phyloP scores from a whole-genome alignment of 2,113 vertebrate species.

The Microcebus ravelobensis region DNA sequence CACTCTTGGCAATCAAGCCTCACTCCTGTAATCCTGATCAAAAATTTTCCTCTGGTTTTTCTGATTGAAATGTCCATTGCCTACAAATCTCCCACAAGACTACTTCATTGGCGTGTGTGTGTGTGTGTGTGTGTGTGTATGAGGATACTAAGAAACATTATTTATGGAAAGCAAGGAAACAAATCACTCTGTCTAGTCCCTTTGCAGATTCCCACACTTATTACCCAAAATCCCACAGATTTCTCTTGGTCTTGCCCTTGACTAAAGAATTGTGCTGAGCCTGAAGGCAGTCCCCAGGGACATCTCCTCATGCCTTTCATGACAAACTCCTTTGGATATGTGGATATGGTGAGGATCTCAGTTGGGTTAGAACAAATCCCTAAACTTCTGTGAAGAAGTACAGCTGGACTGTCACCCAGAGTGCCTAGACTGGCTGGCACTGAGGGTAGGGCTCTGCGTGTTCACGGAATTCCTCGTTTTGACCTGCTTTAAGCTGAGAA shows the following conservation, averaged over 20 bases:
- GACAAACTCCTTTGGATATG: conserved; percentile 78
- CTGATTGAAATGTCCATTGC: conserved; percentile 68
- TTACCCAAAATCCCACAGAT: conserved; percentile 87
- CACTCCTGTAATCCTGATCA: conserved; percentile 64
- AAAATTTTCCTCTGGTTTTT: conserved; percentile 54
- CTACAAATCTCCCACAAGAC: conserved; percentile 79
- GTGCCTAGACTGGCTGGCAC: neutral
- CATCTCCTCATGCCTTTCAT: conserved; percentile 79
- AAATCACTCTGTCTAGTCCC: conserved; percentile 82
- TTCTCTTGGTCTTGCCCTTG: conserved; percentile 81
- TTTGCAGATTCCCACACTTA: conserved; percentile 88
- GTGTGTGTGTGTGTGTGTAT: conserved; percentile 26
- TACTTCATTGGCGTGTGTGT: conserved; percentile 66
- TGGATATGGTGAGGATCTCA: conserved; percentile 64
- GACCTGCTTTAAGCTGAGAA: conserved; percentile 38
- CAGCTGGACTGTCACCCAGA: conserved; percentile 7
- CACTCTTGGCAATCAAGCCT: conserved; percentile 51
- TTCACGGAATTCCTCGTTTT: neutral
- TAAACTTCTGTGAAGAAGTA: conserved; percentile 74
- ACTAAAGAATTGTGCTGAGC: conserved; percentile 75
- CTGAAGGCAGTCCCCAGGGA: conserved; percentile 80
- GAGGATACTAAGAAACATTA: conserved; percentile 74
- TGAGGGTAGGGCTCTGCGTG: neutral
- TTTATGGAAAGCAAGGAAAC: conserved; percentile 84
- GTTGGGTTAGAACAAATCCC: conserved; percentile 70